Percentiles rank a stretch among this genome's conserved stretches.
phyloP scores from a whole-genome alignment of 2,797 vertebrate genomes.

The Vespertilio murinus region DNA sequence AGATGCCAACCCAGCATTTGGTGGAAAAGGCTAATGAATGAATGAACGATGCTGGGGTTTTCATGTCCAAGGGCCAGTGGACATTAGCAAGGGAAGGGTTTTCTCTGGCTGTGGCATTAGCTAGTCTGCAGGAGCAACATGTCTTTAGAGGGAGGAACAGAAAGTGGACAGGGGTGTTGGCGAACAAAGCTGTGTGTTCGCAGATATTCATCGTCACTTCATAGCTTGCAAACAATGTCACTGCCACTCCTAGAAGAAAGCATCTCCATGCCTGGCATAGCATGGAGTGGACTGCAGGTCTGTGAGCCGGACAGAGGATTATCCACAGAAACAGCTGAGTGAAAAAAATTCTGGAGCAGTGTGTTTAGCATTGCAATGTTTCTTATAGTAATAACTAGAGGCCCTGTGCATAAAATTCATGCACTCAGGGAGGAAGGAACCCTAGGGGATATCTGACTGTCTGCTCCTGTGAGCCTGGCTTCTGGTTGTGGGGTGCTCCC shows the following conservation, averaged over 20 bases:
- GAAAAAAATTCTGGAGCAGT: not conserved
- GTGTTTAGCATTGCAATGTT: not conserved
- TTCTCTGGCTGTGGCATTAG: not conserved
- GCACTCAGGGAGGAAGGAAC: no score
- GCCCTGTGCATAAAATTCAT: no score
- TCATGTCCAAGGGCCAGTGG: not conserved
- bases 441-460: no score
- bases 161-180: not conserved
- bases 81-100: not conserved
- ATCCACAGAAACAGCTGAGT: no score
- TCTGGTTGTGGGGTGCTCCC: no score
- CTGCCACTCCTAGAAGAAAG: not conserved
- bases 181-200: not conserved
- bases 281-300: fast-evolving
- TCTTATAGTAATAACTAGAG: not conserved
- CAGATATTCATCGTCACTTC: not conserved
- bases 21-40: not conserved
- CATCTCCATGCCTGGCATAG: not conserved
- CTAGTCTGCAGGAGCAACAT: not conserved
- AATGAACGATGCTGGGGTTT: not conserved
- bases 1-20: not conserved
- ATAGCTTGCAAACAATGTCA: not conserved
- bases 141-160: not conserved
- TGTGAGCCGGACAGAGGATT: no score
- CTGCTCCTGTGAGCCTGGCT: no score